Evolutionary conservation across 2,888 invertebrate species (phyloP), one percentile per base, ranked within the genome.

Genomic region (Tetragnatha montana): DNA sequence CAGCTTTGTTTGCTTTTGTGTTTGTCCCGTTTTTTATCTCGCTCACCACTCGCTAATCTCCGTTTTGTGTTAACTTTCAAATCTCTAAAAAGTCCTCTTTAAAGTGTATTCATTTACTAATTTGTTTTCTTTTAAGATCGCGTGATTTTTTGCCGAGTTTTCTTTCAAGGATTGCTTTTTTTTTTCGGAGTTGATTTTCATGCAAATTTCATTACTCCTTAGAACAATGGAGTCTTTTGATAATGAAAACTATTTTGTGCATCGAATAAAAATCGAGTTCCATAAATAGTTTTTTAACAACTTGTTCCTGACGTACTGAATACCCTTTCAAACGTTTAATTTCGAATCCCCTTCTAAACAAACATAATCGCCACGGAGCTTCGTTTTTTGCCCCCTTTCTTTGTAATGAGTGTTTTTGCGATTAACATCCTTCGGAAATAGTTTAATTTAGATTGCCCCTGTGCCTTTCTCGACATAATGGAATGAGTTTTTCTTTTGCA

Each of bases 181-280:
- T 69, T 50, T 76, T 68, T 49, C 22, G 49, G 80, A 80, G 73
- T 86, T 78, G 60, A 82, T 88, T 88, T 88, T 88, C 78, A 88
- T 88, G 87, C 82, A 88, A 88, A 88, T 88, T 81, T 78, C 76
- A 76, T 60, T 88, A 81, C 70, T 47, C 87, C 19, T 88, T 50
- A n/a, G 51, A 82, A 88, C 81, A 88, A 88, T 82, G n/a, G 81
- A 68, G 8, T 82, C 75, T 75, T 87, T 81, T 88, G 50, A 88
- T 88, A 75, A 88, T 81, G 68, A 71, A 35, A 50, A 75, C 69
- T 68, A 68, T 68, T 68, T 85, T 76, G n/a, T 12, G 69, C 47
- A 14, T 19, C 21, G 21, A 81, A 81, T 81, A 81, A 81, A 81
- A 81, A 81, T 70, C 10, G 6, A 19, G 50, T 21, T 49, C 60